Evolutionary conservation across 2,888 invertebrate species (phyloP), one percentile per base, ranked within the genome.

Genomic region (Ennomos quercinarius): DNA sequence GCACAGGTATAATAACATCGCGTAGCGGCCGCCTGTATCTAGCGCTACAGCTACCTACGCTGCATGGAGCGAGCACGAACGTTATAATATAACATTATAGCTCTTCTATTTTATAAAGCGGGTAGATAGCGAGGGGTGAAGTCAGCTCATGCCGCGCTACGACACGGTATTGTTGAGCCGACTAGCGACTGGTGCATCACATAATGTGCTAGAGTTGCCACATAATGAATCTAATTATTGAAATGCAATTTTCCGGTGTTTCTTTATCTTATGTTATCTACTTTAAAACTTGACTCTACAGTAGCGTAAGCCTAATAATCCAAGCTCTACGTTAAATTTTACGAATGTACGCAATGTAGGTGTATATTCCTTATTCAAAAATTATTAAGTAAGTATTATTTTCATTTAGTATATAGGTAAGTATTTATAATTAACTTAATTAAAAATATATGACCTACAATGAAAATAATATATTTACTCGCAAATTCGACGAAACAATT

Each of bases 21-120:
- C 84, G 85, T 81, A 86, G 86, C 86, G 81, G 82, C 84, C 83
- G 83, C 80, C 77, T 83, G 81, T 88, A 87, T 84, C 87, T 84
- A 85, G 84, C 85, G 80, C 84, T 85, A 84, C 83, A 87, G 76
- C 83, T 82, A 84, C 87, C 86, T 87, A 89, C 88, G 75, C 76
- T 64, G 72, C 63, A 61, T 56, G 56, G 76, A 77, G 79, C 77
- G 78, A 75, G 72, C 67, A 71, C 76, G 73, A 67, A 73, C 80
- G 77, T 80, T 83, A 76, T 83, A 81, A 78, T 83, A 76, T 83
- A 81, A 78, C 84, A 83, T 81, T 84, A 80, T 79, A 84, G 74
- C 76, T 69, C 80, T 80, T 27, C 27, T 4, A 27, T 5, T 27
- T 82, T 84, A 82, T 83, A 83, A 81, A 80, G 74, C 81, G 77